phyloP scores from a whole-genome alignment of 2,888 invertebrate species.

The Eulithis prunata region DNA sequence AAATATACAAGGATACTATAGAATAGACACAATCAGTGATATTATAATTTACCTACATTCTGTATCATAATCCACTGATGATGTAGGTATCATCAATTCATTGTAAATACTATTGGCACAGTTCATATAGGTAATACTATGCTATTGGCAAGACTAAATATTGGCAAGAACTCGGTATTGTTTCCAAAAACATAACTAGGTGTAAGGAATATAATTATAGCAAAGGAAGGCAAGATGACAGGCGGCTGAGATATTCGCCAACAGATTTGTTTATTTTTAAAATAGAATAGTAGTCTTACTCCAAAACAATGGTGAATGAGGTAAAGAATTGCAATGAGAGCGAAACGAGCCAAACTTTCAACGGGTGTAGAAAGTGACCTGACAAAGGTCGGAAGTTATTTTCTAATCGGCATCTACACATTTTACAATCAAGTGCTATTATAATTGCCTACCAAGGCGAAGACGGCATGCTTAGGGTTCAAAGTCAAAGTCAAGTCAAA shows the following conservation, averaged over 20 bases:
- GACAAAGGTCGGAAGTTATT: slow-evolving; percentile 81
- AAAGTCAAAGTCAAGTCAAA: too few relatives aligned
- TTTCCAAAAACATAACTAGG: neutral
- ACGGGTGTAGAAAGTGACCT: slow-evolving; percentile 69
- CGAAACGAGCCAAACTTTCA: slow-evolving; percentile 58
- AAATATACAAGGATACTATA: too few relatives aligned
- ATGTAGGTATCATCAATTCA: too few relatives aligned
- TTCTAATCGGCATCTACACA: slow-evolving; percentile 54
- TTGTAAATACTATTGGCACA: neutral
- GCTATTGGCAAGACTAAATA: neutral
- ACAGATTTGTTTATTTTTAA: slow-evolving; percentile 12
- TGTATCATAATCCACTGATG: too few relatives aligned
- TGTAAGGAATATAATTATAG: neutral
- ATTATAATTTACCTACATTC: too few relatives aligned
- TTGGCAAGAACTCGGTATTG: neutral
- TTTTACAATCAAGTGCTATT: too few relatives aligned
- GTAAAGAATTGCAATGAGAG: slow-evolving; percentile 55
- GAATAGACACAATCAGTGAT: too few relatives aligned
- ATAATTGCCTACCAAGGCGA: too few relatives aligned
- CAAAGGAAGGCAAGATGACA: neutral
- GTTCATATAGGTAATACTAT: too few relatives aligned
- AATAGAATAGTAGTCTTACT: slow-evolving; percentile 7
- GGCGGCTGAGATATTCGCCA: neutral
- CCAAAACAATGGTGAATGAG: slow-evolving; percentile 28
- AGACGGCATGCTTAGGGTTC: too few relatives aligned